A percentile compares a stretch with the other conserved stretches of the same genome.
Evolutionary conservation across 2,113 vertebrate species (phyloP).

Genomic region (Equus quagga): DNA sequence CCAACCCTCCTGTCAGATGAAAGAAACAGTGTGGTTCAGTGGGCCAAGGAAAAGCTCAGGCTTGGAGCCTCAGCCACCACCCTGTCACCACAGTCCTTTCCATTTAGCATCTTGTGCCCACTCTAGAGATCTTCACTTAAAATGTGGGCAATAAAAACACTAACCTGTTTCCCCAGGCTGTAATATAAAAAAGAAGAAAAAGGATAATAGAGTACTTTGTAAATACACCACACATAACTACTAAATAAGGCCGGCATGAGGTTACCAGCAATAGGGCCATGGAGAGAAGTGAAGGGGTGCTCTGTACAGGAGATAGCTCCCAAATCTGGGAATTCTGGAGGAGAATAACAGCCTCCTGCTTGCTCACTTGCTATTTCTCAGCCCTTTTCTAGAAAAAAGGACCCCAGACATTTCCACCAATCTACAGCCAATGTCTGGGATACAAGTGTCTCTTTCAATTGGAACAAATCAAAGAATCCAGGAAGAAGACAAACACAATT

Average conservation of each 20-base stretch:
- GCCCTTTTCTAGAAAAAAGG: not conserved
- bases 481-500: not conserved
- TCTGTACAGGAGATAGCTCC: not conserved
- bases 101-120: not conserved
- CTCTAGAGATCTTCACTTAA: conserved; percentile 40
- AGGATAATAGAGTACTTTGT: not conserved
- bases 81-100: not conserved
- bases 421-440: not conserved
- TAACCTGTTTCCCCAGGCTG: not conserved
- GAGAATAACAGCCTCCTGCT: accelerated
- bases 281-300: not conserved
- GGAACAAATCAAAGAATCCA: conserved; percentile 49
- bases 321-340: not conserved
- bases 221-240: not conserved
- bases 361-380: not conserved
- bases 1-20: conserved; percentile 58
- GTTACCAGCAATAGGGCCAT: accelerated
- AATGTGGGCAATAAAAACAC: conserved; percentile 44
- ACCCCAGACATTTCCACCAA: conserved; percentile 16
- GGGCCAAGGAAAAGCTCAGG: not conserved
- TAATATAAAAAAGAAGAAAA: not conserved
- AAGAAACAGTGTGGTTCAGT: conserved; percentile 45
- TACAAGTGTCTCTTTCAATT: not conserved
- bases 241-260: not conserved
- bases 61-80: not conserved